phyloP scores from a whole-genome alignment of 2,797 vertebrate genomes.

The Alcedo quadribrachys region DNA sequence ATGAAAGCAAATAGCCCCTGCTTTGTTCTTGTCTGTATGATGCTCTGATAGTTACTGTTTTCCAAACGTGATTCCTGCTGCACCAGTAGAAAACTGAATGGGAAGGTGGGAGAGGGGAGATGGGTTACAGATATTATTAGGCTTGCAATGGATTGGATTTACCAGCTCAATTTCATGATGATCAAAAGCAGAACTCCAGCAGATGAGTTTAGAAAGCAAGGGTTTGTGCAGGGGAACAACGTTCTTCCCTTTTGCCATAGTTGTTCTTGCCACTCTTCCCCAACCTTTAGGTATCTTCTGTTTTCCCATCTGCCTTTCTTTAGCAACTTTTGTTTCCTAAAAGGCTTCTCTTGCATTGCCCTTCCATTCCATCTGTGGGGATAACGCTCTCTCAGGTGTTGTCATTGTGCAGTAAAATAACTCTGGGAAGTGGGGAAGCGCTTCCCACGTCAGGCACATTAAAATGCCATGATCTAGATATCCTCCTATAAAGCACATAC shows the following conservation, averaged over 20 bases:
- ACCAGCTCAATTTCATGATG: not conserved
- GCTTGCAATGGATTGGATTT: not conserved
- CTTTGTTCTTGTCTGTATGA: constrained; percentile 22
- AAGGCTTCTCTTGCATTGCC: not conserved
- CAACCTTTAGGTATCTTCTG: not conserved
- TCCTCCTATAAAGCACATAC: not conserved
- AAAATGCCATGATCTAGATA: not conserved
- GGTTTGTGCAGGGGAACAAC: not conserved
- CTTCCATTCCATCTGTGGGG: not conserved
- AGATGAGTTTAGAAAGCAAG: not conserved
- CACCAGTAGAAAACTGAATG: not conserved
- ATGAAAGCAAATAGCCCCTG: constrained; percentile 52
- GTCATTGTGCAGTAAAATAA: not conserved
- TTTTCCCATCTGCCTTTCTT: not conserved
- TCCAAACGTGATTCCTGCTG: not conserved
- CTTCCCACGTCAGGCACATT: not conserved
- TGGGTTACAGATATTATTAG: not conserved
- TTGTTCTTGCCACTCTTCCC: not conserved
- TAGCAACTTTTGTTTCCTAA: not conserved
- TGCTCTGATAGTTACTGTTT: constrained; percentile 8
- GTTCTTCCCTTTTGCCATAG: not conserved
- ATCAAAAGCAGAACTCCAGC: not conserved
- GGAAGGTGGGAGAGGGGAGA: not conserved
- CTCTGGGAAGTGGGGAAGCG: not conserved
- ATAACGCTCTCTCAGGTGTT: not conserved